phyloP scores from a whole-genome alignment of 2,113 vertebrate species.

The Motacilla alba region DNA sequence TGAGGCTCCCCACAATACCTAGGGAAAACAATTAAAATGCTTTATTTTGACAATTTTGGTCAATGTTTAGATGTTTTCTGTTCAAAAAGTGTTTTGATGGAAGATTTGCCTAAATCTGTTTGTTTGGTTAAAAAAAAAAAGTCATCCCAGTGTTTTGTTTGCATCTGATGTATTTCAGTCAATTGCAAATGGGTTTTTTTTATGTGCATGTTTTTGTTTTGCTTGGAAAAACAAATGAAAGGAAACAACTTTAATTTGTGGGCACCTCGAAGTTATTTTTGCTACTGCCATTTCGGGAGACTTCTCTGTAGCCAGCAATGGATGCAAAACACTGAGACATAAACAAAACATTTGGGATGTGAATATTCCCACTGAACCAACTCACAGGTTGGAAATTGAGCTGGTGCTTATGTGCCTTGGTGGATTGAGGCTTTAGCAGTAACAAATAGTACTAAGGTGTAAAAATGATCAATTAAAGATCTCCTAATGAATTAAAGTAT shows the following conservation, averaged over 20 bases:
- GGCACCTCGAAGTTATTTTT: neutral
- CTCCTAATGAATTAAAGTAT: neutral
- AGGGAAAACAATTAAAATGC: neutral
- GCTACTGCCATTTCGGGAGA: neutral
- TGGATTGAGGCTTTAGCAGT: neutral
- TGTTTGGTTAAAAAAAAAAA: neutral
- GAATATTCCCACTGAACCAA: neutral
- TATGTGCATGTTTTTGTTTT: neutral
- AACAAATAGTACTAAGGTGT: neutral
- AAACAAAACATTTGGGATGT: neutral
- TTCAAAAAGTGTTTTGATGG: neutral
- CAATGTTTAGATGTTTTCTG: neutral
- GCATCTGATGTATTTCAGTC: neutral
- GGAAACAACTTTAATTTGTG: neutral
- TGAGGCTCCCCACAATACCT: neutral
- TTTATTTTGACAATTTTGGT: slow-evolving; percentile 1
- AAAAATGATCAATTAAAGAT: slow-evolving; percentile 19
- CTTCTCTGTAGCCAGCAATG: neutral
- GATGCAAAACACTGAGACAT: neutral
- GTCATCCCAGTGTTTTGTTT: neutral
- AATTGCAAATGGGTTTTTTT: neutral
- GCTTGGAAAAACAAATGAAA: neutral
- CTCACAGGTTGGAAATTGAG: neutral
- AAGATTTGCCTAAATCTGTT: slow-evolving; percentile 3
- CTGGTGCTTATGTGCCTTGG: neutral